Conservation (phyloP, 2,113 vertebrate genomes). For the Felis catus region F.catus_Fca126_mat1.0 CM031416.1:123859501-123860000, state of each 20-base stretch:
- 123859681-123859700: background rate
- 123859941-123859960: background rate
- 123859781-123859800: background rate
- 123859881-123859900: background rate
- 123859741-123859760: background rate
- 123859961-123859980: background rate
- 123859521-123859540: background rate
- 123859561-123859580: constrained; percentile 58
- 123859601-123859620: constrained; percentile 53
- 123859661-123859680: constrained; percentile 8
- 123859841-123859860: background rate
- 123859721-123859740: constrained; percentile 44
- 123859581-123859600: background rate
- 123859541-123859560: background rate
- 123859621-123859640: background rate
- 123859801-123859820: constrained; percentile 55
- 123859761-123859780: background rate
- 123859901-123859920: background rate
- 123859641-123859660: constrained; percentile 52
- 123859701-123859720: background rate
- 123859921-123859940: background rate
- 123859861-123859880: background rate
- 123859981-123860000: background rate
- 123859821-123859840: background rate
- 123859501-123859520: background rate